Base-by-base conservation (phyloP, 2,797 vertebrate species). In the Mus caroli region DNA sequence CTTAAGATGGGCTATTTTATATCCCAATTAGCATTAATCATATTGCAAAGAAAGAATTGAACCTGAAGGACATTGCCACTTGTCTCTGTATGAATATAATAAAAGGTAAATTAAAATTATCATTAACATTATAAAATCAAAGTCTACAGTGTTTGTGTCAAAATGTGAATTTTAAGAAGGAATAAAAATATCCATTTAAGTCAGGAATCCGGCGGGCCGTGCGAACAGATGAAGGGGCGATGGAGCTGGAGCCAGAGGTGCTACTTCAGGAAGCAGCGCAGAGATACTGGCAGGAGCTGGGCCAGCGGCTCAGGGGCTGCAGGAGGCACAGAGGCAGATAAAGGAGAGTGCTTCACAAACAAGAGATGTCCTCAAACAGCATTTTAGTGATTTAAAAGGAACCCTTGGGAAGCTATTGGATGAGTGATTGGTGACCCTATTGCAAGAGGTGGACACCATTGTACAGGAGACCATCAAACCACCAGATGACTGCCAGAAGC, bases 401-500 rank as follows among this genome's bases (percentile, higher is more conserved):
- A 98, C 99, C 0, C 98, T 99, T 0, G 97, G 96, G 56, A 99
- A 99, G 73, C 97, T 99, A 95, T 98, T 99, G 98, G 98, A 99
- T 8, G 99, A 99, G 93, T 98, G 99, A 0, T 98, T 99, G 96
- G 89, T 96, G 52, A 84, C 96, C 13, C 98, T 99, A 97, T 98
- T 99, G 96, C 99, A 99, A 83, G 99, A 99, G 85, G 99, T 99
- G 95, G 99, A 99, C 92, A 52, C 88, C 96, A 99, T 99, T 50
- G 99, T 99, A 97, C 99, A 99, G 14, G 99, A 99, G 90, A 99
- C 99, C 97, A 98, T 99, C 98, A 99, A 99, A 82, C 99, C 99
- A 0, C 97, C 99, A 52, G 99, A 99, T 12, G 99, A 99, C 97
- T 99, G 99, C 97, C 99, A 99, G 99, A 99, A 99, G 96, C 99